Base-by-base conservation (phyloP, 1,140 invertebrate species). In the Cherax quadricarinatus region DNA sequence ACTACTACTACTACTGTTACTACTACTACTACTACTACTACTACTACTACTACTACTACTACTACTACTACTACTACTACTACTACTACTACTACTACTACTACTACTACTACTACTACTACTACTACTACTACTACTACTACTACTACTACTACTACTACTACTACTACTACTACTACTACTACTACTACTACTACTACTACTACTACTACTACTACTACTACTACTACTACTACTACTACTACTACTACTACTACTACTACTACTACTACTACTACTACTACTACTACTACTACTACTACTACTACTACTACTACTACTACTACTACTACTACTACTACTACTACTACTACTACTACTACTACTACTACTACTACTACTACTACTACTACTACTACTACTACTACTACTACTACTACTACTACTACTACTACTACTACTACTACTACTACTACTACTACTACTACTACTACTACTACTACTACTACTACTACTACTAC, bases 51-150 rank as follows among this genome's bases (percentile, higher is more conserved):
- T 24, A 30, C 24, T 41, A 24, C 10, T n/a, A 79, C 73, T 78
- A 78, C 73, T 78, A 78, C 73, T 78, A 78, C 73, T 78, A 78
- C 73, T 78, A 78, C 73, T 78, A 78, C 73, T 78, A 78, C 73
- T 78, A 9, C 18, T 21, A 78, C 18, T 9, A 78, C 73, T 78
- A 78, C 18, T 78, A 78, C 73, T 78, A 78, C 73, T 41, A 41
- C 30, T 41, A 41, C 0, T 41, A 41, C n/a, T n/a, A n/a, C n/a
- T n/a, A n/a, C n/a, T n/a, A n/a, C n/a, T n/a, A n/a, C n/a, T n/a
- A n/a, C n/a, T n/a, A n/a, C n/a, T n/a, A n/a, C n/a, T n/a, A n/a
- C n/a, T n/a, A n/a, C n/a, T n/a, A n/a, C n/a, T n/a, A n/a, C n/a
- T n/a, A n/a, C n/a, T n/a, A n/a, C n/a, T n/a, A n/a, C n/a, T n/a